These are phyloP conservation scores for Drosophila arawakana DNA, from an alignment of 1,140 invertebrate species.

Conservation along the genomic window DNA sequence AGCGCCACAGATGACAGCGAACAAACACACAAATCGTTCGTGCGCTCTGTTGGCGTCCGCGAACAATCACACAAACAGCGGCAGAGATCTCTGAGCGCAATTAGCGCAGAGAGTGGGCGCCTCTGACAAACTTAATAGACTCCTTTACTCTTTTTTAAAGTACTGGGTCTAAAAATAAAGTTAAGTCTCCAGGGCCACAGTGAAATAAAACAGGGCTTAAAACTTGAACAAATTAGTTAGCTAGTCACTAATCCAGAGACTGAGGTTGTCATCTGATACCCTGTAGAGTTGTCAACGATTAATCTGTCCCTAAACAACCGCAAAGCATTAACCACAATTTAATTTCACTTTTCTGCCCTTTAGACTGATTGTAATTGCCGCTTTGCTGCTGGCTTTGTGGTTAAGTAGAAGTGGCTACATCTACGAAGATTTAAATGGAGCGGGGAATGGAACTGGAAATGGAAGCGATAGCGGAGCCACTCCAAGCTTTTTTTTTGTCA, in stretches of 20 bases:
- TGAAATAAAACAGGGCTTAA: too few relatives aligned
- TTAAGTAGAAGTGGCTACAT: slow-evolving; percentile 50
- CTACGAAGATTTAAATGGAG: neutral
- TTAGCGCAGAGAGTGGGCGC: too few relatives aligned
- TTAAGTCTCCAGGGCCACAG: too few relatives aligned
- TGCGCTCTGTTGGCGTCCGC: too few relatives aligned
- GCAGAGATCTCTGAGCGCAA: too few relatives aligned
- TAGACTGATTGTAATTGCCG: slow-evolving; percentile 74
- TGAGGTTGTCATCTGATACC: slow-evolving; percentile 33
- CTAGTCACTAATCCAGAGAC: neutral
- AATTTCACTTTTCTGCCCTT: slow-evolving; percentile 54
- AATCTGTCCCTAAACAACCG: slow-evolving; percentile 42
- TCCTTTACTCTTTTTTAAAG: too few relatives aligned
- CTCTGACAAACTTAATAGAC: too few relatives aligned
- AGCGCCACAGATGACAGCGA: too few relatives aligned
- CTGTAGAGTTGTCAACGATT: slow-evolving; percentile 40
- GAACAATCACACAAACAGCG: too few relatives aligned
- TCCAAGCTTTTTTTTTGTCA: slow-evolving; percentile 71
- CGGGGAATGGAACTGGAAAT: neutral
- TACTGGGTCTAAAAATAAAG: too few relatives aligned
- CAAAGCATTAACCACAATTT: slow-evolving; percentile 53
- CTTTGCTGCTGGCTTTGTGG: slow-evolving; percentile 57
- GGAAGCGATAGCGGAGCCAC: neutral
- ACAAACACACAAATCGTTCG: too few relatives aligned
- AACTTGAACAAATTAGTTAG: too few relatives aligned